A percentile compares a stretch with the other conserved stretches of the same genome.
These are phyloP conservation scores for Coptotermes formosanus DNA, from an alignment of 1,140 invertebrate genomes.

Conservation along the genomic window DNA sequence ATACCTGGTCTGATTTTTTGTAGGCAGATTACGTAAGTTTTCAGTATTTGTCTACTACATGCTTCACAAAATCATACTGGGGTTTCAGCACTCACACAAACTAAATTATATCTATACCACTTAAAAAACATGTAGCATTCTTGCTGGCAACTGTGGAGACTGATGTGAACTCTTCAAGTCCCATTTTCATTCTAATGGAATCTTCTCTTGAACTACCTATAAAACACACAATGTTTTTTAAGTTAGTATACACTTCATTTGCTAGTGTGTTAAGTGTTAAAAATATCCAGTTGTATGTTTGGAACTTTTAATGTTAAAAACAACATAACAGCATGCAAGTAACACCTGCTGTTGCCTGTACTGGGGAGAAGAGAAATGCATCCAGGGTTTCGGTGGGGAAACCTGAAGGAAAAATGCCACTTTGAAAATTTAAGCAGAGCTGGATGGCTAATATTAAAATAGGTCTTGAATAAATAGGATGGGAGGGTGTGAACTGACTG, in stretches of 20 bases:
- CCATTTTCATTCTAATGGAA: constrained; percentile 28
- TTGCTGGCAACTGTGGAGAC: not conserved
- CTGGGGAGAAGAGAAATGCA: not conserved
- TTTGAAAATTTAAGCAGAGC: no score
- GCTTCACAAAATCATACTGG: not conserved
- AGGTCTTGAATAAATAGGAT: no score
- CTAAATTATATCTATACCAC: not conserved
- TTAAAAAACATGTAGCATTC: not conserved
- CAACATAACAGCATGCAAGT: not conserved
- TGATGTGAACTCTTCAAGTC: not conserved
- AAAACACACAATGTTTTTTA: not conserved
- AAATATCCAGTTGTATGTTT: not conserved
- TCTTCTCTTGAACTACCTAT: constrained; percentile 28
- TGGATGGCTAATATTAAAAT: no score
- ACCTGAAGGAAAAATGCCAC: no score
- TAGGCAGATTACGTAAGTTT: not conserved
- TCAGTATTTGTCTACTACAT: not conserved
- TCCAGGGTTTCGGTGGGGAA: no score
- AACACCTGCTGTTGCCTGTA: not conserved
- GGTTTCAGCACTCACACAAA: not conserved
- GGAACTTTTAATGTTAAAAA: not conserved
- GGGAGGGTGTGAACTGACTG: no score
- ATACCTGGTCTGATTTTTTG: not conserved
- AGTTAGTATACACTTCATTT: not conserved
- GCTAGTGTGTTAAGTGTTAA: not conserved